Conservation (phyloP, 2,113 vertebrate species). For the Nasalis larvatus region DNA sequence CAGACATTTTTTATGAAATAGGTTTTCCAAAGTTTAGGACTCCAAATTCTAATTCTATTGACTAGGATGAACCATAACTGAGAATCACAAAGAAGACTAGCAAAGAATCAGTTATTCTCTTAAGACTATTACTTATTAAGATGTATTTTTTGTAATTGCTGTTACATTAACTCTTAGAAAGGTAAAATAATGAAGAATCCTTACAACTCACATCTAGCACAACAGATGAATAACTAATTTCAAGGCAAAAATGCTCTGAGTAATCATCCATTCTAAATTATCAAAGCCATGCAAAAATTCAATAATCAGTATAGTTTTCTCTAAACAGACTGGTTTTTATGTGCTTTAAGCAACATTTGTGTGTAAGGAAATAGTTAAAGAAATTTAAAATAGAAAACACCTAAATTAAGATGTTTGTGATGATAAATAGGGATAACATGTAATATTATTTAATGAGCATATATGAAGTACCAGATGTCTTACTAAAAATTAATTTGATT, state of each 20-base stretch:
- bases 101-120: constrained; percentile 45
- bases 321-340: neutral
- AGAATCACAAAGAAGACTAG: constrained; percentile 63
- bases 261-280: neutral
- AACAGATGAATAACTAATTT: neutral
- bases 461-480: neutral
- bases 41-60: constrained; percentile 69
- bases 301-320: neutral
- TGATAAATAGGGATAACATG: neutral
- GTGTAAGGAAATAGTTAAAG: neutral
- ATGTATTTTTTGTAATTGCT: neutral
- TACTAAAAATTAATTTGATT: neutral
- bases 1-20: constrained; percentile 47
- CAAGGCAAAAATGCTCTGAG: neutral
- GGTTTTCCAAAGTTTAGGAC: constrained; percentile 47
- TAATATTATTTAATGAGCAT: neutral
- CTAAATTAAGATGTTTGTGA: neutral
- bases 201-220: neutral
- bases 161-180: neutral
- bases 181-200: neutral
- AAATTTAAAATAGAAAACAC: neutral
- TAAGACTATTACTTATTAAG: constrained; percentile 53
- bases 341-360: neutral
- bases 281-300: neutral
- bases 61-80: constrained; percentile 66